A percentile compares a stretch with the other conserved stretches of the same genome.
phyloP scores from a whole-genome alignment of 2,113 vertebrate species.

The Labrus mixtus region DNA sequence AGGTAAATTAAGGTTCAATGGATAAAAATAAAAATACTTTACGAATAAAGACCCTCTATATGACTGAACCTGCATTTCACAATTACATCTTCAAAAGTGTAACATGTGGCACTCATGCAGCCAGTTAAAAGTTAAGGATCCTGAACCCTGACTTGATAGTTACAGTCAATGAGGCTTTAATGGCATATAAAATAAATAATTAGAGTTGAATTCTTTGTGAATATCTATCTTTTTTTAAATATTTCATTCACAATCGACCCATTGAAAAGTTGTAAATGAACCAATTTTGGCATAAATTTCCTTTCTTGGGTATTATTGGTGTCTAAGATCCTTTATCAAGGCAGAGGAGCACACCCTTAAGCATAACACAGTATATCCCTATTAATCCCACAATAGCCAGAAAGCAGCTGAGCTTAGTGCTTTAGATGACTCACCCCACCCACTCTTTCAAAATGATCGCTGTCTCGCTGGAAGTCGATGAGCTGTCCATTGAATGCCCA shows the following conservation, averaged over 20 bases:
- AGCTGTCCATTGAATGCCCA: conserved; percentile 95
- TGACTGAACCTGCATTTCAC: conserved; percentile 54
- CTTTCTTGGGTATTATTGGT: conserved; percentile 35
- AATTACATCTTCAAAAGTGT: conserved; percentile 46
- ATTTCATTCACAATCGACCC: conserved; percentile 27
- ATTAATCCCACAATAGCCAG: conserved; percentile 66
- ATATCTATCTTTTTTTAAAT: conserved; percentile 23
- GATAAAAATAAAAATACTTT: conserved; percentile 64
- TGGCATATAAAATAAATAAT: conserved; percentile 8
- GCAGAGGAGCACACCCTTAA: conserved; percentile 50
- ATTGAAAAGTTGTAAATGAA: conserved; percentile 28
- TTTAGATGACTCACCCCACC: conserved; percentile 91
- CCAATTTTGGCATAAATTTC: conserved; percentile 23
- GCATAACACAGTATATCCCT: conserved; percentile 51
- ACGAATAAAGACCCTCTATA: conserved; percentile 58
- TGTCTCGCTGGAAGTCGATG: conserved; percentile 88
- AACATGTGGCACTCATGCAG: conserved; percentile 19
- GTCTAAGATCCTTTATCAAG: conserved; percentile 33
- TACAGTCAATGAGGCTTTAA: conserved; percentile 11
- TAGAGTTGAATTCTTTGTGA: conserved; percentile 1
- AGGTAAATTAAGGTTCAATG: conserved; percentile 55
- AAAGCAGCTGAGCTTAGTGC: conserved; percentile 57
- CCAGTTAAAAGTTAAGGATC: conserved; percentile 50
- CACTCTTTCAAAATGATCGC: conserved; percentile 92
- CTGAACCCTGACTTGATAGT: conserved; percentile 18